A percentile compares a stretch with the other conserved stretches of the same genome.
These are phyloP conservation scores for Antrozous pallidus DNA, from an alignment of 2,797 vertebrate genomes.

Conservation along the genomic window DNA sequence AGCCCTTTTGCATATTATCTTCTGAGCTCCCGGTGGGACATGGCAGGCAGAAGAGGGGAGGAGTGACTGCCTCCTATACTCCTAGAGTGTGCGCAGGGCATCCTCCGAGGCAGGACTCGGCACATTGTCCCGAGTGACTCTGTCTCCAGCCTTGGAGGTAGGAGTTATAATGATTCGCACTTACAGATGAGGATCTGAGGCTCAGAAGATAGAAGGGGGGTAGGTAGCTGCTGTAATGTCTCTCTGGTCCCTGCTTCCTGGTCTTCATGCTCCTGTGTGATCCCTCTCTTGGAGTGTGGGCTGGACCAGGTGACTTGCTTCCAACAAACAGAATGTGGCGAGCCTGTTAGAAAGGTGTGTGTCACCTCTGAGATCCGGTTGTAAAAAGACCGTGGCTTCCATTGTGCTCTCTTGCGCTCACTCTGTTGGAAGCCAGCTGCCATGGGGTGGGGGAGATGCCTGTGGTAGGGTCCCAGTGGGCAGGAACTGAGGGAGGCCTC, in stretches of 20 bases:
- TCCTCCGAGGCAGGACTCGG: background rate
- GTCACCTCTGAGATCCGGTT: background rate
- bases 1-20: background rate
- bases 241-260: background rate
- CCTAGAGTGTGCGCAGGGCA: rapidly evolving
- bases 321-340: background rate
- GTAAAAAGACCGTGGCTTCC: background rate
- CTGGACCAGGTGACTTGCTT: background rate
- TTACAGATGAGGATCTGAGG: background rate
- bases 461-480: background rate
- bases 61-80: background rate
- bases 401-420: background rate
- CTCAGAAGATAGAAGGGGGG: background rate
- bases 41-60: background rate
- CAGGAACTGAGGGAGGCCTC: background rate
- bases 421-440: background rate
- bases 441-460: background rate
- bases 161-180: background rate
- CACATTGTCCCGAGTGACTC: background rate
- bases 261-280: background rate
- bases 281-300: background rate
- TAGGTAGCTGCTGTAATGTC: background rate
- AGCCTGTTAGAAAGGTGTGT: background rate
- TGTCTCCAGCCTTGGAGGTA: background rate
- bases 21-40: background rate